These are phyloP conservation scores for Heliconius ismenius DNA, from an alignment of 2,888 invertebrate species.

Conservation along the genomic window DNA sequence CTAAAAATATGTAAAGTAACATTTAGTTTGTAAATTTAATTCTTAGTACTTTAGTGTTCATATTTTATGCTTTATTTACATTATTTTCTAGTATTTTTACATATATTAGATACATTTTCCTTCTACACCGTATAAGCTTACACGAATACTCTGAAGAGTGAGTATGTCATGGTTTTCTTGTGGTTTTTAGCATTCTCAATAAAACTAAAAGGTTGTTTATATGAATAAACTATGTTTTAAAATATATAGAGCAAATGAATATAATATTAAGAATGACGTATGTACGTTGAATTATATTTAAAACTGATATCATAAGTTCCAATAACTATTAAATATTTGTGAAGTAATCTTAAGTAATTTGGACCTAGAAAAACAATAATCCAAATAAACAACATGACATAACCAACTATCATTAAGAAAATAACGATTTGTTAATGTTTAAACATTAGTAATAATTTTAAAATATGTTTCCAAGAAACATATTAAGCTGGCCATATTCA, in stretches of 20 bases:
- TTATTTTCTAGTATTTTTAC: not conserved
- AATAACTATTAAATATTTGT: not conserved
- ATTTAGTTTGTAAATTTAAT: not conserved
- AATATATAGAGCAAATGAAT: not conserved
- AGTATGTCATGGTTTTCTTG: conserved; percentile 34
- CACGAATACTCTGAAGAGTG: conserved; percentile 27
- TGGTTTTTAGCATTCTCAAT: conserved; percentile 24
- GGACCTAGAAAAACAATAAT: not conserved
- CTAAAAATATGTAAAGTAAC: not conserved
- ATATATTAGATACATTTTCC: conserved; percentile 13
- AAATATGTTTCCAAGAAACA: conserved; percentile 33
- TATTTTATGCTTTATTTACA: not conserved
- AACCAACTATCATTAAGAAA: not conserved
- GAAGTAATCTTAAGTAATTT: not conserved
- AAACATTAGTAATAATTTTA: conserved; percentile 5
- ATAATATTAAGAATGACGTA: not conserved
- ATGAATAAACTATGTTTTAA: not conserved
- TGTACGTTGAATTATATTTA: not conserved
- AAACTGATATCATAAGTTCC: not conserved
- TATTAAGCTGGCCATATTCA: conserved; percentile 42
- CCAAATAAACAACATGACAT: conserved; percentile 24
- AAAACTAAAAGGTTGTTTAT: conserved; percentile 5
- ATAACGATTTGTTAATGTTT: conserved; percentile 24
- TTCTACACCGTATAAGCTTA: conserved; percentile 18
- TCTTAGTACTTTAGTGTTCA: no score